Conservation (phyloP, 2,113 vertebrate genomes). For the Odobenus rosmarus region DNA sequence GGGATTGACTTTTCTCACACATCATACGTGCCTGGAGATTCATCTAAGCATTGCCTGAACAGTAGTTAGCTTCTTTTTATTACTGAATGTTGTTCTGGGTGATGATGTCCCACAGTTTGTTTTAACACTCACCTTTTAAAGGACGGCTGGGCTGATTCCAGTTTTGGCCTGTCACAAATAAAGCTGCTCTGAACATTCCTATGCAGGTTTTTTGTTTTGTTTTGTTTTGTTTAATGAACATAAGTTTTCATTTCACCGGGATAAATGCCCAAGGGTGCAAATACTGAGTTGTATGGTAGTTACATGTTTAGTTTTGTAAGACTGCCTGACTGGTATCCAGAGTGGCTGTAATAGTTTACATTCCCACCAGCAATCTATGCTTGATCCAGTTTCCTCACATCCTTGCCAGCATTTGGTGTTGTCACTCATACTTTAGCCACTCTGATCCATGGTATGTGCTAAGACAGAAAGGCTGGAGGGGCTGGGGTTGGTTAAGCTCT, state of each 20-base stretch:
- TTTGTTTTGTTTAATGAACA: neutral
- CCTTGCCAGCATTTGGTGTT: neutral
- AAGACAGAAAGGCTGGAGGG: neutral
- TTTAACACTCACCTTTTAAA: neutral
- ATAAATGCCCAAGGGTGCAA: neutral
- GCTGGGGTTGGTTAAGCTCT: neutral
- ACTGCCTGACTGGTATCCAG: neutral
- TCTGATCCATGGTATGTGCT: neutral
- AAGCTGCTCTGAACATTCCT: neutral
- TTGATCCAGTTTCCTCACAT: neutral
- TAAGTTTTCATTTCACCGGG: neutral
- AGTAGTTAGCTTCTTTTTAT: neutral
- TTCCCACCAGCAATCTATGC: neutral
- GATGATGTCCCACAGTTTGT: neutral
- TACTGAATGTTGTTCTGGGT: neutral
- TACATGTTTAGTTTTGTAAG: neutral
- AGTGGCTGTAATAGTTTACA: neutral
- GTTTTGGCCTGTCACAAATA: neutral
- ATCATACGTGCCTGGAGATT: neutral
- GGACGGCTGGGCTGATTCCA: neutral
- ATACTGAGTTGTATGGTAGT: neutral
- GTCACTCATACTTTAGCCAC: neutral
- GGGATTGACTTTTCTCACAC: neutral
- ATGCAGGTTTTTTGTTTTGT: neutral
- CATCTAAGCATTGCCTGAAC: neutral